Percentiles rank a stretch among this genome's conserved stretches.
These are phyloP conservation scores for Rutpela maculata DNA, from an alignment of 2,888 invertebrate species.

Conservation along the genomic window DNA sequence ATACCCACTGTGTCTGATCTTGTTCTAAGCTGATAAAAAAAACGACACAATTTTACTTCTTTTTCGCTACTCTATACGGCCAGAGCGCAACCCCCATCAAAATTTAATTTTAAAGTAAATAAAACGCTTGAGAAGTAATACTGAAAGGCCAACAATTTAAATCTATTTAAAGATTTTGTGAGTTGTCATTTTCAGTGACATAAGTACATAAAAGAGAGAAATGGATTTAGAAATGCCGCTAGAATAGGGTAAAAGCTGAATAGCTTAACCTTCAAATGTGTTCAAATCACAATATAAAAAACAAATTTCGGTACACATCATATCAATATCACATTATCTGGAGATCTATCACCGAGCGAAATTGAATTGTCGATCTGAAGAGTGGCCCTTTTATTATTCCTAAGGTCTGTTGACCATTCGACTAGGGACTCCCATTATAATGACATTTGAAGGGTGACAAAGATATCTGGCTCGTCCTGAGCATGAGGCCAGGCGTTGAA, in stretches of 20 bases:
- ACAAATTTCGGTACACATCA: slow-evolving; percentile 68
- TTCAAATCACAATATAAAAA: slow-evolving; percentile 59
- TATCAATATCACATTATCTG: slow-evolving; percentile 73
- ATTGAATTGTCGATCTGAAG: slow-evolving; percentile 72
- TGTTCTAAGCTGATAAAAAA: too few relatives aligned
- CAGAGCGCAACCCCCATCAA: neutral
- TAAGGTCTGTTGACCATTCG: slow-evolving; percentile 70
- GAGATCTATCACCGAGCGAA: slow-evolving; percentile 72
- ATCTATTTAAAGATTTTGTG: slow-evolving; percentile 5
- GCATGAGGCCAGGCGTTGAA: slow-evolving; percentile 60
- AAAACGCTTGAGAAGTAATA: neutral
- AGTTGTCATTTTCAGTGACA: slow-evolving; percentile 42
- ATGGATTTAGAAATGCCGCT: slow-evolving; percentile 36
- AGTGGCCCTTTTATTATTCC: slow-evolving; percentile 70
- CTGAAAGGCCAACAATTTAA: neutral
- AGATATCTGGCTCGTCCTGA: slow-evolving; percentile 65
- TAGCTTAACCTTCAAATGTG: slow-evolving; percentile 45
- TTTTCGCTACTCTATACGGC: too few relatives aligned
- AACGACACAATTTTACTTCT: too few relatives aligned
- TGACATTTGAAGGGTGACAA: slow-evolving; percentile 71
- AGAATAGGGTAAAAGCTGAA: slow-evolving; percentile 41
- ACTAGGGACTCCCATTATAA: slow-evolving; percentile 68
- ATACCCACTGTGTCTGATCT: too few relatives aligned
- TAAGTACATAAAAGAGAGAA: slow-evolving; percentile 41
- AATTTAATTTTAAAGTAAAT: neutral